Evolutionary conservation across 2,113 vertebrate species (phyloP), one percentile per base, ranked within the genome.

Genomic region (Picathartes gymnocephalus): DNA sequence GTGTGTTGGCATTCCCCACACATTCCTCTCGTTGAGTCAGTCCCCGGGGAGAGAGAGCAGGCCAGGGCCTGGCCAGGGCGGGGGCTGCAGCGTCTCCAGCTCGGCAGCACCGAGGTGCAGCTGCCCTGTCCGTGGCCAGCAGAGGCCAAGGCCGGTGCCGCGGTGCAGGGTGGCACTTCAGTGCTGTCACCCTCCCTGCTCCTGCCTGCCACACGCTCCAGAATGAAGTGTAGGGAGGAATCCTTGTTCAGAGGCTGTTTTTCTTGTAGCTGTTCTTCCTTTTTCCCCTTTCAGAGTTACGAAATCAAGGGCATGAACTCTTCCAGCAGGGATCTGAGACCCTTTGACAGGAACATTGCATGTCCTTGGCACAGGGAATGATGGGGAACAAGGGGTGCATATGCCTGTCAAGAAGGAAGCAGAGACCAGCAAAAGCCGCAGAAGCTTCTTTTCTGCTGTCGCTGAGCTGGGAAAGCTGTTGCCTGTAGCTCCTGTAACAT

Each of bases 11-110:
- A 68, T 71, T 81, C 81, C 47, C 65, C 65, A 35, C 33, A 6
- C 93, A 94, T 96, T 96, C 92, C 90, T 96, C 23, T 31, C 1
- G 11, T 33, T 96, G 92, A 95, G 83, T 95, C 93, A 95, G 86
- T n/a, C n/a, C 68, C 87, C 6, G 7, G 71, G 73, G 86, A 80
- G 21, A 51, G 18, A 6, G 33, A 80, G 62, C 61, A 81, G 2
- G 4, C 33, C 28, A 51, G 72, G 84, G 69, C 74, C 2, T 0
- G 66, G 72, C 13, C 1, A 4, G 89, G 47, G 24, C 1, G 0
- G 33, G 57, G 11, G 11, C 82, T 62, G 86, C 3, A 15, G 78
- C 0, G 0, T 8, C 51, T 40, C n/a, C 70, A 33, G 76, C 44
- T 13, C 7, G 72, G 91, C 72, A 83, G 78, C 68, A 1, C 19